Evolutionary conservation across 2,113 vertebrate genomes (phyloP).

Genomic region (Epinephelus lanceolatus): DNA sequence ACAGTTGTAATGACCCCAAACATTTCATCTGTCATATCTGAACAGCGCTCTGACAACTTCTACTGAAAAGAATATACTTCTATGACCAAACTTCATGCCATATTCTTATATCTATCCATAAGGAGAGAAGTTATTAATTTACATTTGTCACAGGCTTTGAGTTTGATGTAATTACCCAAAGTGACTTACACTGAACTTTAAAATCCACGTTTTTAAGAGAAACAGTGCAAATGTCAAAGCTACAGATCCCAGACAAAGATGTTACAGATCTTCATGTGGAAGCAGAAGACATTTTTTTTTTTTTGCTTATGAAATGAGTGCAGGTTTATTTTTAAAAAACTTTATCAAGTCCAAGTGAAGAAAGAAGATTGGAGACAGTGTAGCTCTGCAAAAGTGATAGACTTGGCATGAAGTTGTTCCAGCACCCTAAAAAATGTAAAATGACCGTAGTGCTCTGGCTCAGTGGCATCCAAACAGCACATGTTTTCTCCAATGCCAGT

Average conservation of each 20-base stretch:
- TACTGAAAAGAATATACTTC: conserved; percentile 53
- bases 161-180: conserved; percentile 50
- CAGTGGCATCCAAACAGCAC: conserved; percentile 27
- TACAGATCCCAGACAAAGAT: not conserved
- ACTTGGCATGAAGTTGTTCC: conserved; percentile 19
- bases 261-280: conserved; percentile 12
- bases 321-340: conserved; percentile 15
- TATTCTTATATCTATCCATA: conserved; percentile 38
- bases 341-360: not conserved
- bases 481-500: conserved; percentile 43
- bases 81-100: conserved; percentile 47
- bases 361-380: not conserved
- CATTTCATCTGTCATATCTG: conserved; percentile 78
- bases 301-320: not conserved
- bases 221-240: conserved; percentile 23
- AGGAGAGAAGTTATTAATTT: conserved; percentile 45
- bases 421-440: not conserved
- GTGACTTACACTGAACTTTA: conserved; percentile 12
- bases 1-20: conserved; percentile 80
- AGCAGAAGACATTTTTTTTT: not conserved
- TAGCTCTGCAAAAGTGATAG: not conserved
- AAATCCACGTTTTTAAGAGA: conserved; percentile 30
- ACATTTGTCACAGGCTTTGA: conserved; percentile 45
- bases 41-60: conserved; percentile 54
- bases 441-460: conserved; percentile 10